phyloP scores from a whole-genome alignment of 1,140 invertebrate genomes.

The Akabosia matsudoensis region DNA sequence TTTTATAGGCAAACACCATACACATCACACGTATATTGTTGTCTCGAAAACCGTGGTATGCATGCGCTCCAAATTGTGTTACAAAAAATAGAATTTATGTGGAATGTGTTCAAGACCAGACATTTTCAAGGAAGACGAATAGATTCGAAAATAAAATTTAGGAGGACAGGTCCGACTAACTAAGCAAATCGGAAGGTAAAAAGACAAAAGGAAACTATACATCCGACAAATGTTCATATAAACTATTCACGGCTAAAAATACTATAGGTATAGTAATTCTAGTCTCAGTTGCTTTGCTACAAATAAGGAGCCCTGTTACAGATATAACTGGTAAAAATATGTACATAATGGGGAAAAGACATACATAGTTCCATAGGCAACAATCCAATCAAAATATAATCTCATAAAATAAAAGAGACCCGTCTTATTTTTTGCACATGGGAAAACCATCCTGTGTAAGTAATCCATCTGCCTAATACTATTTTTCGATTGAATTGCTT shows the following conservation, averaged over 20 bases:
- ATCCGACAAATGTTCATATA: background rate
- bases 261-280: background rate
- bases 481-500: background rate
- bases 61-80: no score
- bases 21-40: no score
- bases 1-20: no score
- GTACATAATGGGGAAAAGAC: no score
- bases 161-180: constrained; percentile 3
- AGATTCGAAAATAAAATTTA: constrained; percentile 3
- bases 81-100: background rate
- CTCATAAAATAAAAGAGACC: background rate
- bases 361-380: no score
- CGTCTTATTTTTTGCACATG: background rate
- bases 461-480: constrained; percentile 7
- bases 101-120: background rate
- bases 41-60: no score
- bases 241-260: no score
- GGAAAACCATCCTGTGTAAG: background rate
- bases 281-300: no score
- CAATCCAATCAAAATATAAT: constrained; percentile 21
- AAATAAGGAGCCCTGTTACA: no score
- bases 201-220: background rate
- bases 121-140: constrained; percentile 18
- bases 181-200: background rate
- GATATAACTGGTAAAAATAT: no score